These are phyloP conservation scores for Orientallactaga sibirica DNA, from an alignment of 2,797 vertebrate genomes.

Conservation along the genomic window DNA sequence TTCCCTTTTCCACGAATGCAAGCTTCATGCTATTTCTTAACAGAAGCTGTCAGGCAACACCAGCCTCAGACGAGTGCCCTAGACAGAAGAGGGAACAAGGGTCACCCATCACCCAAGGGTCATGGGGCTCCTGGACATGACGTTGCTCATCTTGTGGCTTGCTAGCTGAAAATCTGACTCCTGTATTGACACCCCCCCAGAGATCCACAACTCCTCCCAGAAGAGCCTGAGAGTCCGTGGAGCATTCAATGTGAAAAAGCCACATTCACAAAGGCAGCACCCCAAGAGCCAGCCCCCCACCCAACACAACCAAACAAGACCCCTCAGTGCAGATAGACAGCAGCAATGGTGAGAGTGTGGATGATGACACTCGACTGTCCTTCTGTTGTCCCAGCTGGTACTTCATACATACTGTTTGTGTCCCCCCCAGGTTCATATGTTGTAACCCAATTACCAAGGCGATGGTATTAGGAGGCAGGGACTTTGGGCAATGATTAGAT, in stretches of 20 bases:
- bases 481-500: neutral
- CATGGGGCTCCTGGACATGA: neutral
- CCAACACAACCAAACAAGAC: neutral
- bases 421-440: neutral
- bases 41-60: neutral
- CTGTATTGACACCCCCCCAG: neutral
- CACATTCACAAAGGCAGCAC: neutral
- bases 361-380: neutral
- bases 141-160: neutral
- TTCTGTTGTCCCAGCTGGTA: neutral
- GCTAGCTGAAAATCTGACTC: neutral
- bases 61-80: neutral
- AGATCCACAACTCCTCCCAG: neutral
- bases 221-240: neutral
- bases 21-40: slow-evolving; percentile 7
- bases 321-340: neutral
- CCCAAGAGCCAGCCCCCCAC: neutral
- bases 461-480: neutral
- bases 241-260: neutral
- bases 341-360: neutral
- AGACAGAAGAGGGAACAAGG: neutral
- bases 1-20: slow-evolving; percentile 39
- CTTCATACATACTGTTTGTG: neutral
- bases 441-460: neutral
- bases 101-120: fast-evolving